These are phyloP conservation scores for Petrocephalus sullivani DNA, from an alignment of 2,797 vertebrate species.

Conservation along the genomic window DNA sequence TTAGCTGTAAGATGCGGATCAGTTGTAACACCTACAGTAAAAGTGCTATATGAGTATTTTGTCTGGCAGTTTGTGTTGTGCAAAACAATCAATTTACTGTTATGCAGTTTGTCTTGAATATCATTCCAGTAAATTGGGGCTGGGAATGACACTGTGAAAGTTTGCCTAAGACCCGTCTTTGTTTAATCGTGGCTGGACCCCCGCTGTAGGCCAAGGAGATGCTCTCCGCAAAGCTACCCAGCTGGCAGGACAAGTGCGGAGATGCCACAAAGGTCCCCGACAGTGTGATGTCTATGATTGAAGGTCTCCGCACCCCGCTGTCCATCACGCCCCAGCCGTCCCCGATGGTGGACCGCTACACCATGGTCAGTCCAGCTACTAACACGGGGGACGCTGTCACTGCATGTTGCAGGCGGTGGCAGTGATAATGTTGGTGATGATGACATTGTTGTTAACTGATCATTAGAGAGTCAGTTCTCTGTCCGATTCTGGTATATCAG, in stretches of 20 bases:
- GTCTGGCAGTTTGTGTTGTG: neutral
- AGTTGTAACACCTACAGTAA: neutral
- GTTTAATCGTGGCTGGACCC: neutral
- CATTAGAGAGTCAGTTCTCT: neutral
- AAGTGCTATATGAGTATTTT: neutral
- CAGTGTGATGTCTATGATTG: slow-evolving; percentile 77
- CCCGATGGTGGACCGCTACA: slow-evolving; percentile 60
- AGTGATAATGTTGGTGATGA: neutral
- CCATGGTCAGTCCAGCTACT: slow-evolving; percentile 57
- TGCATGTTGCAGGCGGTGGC: neutral
- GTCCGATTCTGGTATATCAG: neutral
- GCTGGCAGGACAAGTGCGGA: slow-evolving; percentile 86
- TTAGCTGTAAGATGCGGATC: neutral
- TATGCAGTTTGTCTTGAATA: neutral
- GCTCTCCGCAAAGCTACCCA: slow-evolving; percentile 71
- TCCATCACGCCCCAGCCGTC: slow-evolving; percentile 72
- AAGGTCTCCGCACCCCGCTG: slow-evolving; percentile 67
- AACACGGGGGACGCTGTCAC: neutral
- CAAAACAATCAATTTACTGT: neutral
- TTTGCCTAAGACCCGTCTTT: neutral
- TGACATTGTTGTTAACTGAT: neutral
- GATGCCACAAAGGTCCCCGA: slow-evolving; percentile 86
- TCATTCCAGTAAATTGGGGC: neutral
- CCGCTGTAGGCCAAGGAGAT: slow-evolving; percentile 78
- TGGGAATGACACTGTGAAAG: neutral